phyloP scores from a whole-genome alignment of 2,113 vertebrate species.

The Pithys albifrons region DNA sequence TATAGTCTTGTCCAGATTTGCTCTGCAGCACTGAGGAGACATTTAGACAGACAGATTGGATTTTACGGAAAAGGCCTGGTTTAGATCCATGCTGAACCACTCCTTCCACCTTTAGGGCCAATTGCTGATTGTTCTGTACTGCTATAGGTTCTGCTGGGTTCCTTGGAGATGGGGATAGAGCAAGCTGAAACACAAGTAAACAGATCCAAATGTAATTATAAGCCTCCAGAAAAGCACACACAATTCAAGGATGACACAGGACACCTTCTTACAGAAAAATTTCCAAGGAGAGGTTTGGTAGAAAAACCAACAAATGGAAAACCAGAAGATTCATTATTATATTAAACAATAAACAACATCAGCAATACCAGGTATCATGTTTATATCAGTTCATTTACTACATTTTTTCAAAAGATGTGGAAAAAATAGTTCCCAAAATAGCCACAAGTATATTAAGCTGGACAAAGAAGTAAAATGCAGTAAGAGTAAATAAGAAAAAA shows the following conservation, averaged over 20 bases:
- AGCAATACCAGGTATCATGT: background rate
- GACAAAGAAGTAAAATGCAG: background rate
- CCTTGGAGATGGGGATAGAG: constrained; percentile 92
- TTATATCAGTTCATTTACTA: background rate
- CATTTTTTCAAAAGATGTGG: background rate
- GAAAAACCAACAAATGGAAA: background rate
- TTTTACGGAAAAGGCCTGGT: constrained; percentile 94
- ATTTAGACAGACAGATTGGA: constrained; percentile 92
- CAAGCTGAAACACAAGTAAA: constrained; percentile 79
- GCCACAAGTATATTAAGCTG: background rate
- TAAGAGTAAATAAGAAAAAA: background rate
- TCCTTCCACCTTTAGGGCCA: constrained; percentile 95
- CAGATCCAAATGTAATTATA: background rate
- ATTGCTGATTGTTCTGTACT: constrained; percentile 92
- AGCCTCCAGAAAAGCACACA: background rate
- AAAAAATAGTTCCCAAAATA: background rate
- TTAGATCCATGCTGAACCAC: constrained; percentile 95
- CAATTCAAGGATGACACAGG: background rate
- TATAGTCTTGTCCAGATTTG: constrained; percentile 90
- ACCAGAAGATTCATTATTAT: background rate
- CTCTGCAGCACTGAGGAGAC: constrained; percentile 92
- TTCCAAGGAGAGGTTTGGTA: background rate
- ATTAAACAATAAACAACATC: background rate
- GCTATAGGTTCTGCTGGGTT: constrained; percentile 92
- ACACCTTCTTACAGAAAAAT: background rate